Conservation (phyloP, 1,140 invertebrate genomes). For the Semibalanus balanoides region DNA sequence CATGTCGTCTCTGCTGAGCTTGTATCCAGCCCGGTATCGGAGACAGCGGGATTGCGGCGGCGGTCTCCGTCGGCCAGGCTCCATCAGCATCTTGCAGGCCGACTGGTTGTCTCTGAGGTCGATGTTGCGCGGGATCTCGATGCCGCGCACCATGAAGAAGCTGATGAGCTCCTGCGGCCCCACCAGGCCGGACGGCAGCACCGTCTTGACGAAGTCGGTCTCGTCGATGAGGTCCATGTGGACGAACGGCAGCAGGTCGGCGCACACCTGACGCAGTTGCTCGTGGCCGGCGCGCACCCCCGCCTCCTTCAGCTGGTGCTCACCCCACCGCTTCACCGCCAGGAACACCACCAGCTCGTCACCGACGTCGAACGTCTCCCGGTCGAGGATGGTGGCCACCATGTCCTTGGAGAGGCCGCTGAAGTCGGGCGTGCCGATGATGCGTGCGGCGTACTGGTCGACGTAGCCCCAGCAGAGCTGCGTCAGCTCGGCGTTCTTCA, state of each 20-base stretch:
- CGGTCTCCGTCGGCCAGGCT: background rate
- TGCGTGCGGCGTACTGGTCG: conserved; percentile 12
- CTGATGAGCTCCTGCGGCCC: conserved; percentile 20
- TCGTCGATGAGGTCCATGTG: conserved; percentile 19
- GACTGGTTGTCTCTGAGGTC: conserved; percentile 17
- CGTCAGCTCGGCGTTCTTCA: conserved; percentile 13
- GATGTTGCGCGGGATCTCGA: conserved; percentile 19
- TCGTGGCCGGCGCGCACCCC: conserved; percentile 3
- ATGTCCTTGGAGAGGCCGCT: conserved; percentile 16
- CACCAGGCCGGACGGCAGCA: conserved; percentile 20
- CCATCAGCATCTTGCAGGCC: background rate
- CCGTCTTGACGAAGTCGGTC: conserved; percentile 19
- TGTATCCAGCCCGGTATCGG: conserved; percentile 12
- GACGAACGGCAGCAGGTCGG: conserved; percentile 18
- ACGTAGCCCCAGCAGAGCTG: conserved; percentile 17
- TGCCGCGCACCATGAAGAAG: conserved; percentile 22
- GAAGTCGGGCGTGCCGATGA: conserved; percentile 19
- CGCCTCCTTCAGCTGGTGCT: conserved; percentile 14
- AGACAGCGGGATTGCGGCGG: background rate
- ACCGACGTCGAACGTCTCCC: conserved; percentile 16
- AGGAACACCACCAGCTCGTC: conserved; percentile 20
- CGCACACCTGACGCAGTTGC: conserved; percentile 11
- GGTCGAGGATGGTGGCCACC: conserved; percentile 15
- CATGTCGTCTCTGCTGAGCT: conserved; percentile 14
- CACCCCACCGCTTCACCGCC: conserved; percentile 21